Conservation (phyloP, 2,888 invertebrate genomes). For the Hybos culiciformis region DNA sequence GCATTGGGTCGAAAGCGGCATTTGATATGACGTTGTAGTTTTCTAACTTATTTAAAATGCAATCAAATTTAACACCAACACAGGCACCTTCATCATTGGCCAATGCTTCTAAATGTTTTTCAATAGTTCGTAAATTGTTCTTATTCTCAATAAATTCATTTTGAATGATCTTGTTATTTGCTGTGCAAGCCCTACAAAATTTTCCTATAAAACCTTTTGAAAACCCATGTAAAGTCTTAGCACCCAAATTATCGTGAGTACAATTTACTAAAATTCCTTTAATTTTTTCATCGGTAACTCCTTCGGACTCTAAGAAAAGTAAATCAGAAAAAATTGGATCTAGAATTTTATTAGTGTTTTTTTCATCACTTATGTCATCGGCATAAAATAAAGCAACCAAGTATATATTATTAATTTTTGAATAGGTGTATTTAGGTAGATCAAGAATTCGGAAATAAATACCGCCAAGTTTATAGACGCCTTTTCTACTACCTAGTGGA, state of each 20-base stretch:
- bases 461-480: slow-evolving; percentile 4
- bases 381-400: slow-evolving; percentile 4
- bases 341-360: slow-evolving; percentile 2
- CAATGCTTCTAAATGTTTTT: no score
- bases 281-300: neutral
- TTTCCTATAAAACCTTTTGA: neutral
- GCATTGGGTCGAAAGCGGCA: slow-evolving; percentile 1
- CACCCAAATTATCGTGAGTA: slow-evolving; percentile 3
- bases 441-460: slow-evolving; percentile 3
- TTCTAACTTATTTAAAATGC: neutral
- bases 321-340: neutral
- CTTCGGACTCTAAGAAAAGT: neutral
- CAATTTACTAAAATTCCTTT: neutral
- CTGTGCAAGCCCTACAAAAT: slow-evolving; percentile 4
- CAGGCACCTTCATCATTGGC: no score
- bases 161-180: neutral
- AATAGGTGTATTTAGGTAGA: neutral
- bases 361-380: neutral
- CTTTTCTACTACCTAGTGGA: slow-evolving; percentile 4
- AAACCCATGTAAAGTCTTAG: slow-evolving; percentile 3
- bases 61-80: slow-evolving; percentile 1
- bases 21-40: neutral
- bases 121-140: neutral
- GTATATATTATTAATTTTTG: slow-evolving; percentile 2
- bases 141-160: neutral